A percentile compares a stretch with the other conserved stretches of the same genome.
phyloP scores from a whole-genome alignment of 2,113 vertebrate species.

The Varanus komodoensis region DNA sequence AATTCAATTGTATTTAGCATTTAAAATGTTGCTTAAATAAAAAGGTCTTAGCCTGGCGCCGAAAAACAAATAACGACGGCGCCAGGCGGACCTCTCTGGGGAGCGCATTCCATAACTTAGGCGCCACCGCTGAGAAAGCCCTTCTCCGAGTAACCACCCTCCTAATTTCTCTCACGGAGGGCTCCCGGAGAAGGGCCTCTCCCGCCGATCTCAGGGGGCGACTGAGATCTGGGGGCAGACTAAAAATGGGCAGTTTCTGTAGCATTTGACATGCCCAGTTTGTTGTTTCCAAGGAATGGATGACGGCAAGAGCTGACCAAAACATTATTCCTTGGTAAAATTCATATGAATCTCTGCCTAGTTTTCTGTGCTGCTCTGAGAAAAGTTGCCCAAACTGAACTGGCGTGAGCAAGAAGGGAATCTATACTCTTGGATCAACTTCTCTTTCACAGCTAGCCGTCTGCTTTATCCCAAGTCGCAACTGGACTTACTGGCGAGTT shows the following conservation, averaged over 20 bases:
- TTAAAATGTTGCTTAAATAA: too few species aligned
- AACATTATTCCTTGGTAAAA: conserved; percentile 39
- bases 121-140: too few species aligned
- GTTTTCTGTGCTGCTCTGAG: conserved; percentile 25
- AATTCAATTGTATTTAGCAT: too few species aligned
- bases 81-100: too few species aligned
- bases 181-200: too few species aligned
- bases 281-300: background rate
- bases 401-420: conserved; percentile 7
- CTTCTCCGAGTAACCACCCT: too few species aligned
- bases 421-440: background rate
- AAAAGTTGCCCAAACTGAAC: conserved; percentile 39
- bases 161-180: too few species aligned
- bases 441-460: background rate
- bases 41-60: too few species aligned
- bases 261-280: background rate
- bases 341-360: conserved; percentile 11
- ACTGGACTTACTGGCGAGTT: conserved; percentile 29
- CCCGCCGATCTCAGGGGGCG: too few species aligned
- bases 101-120: too few species aligned
- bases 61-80: too few species aligned
- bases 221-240: too few species aligned
- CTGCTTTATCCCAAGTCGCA: conserved; percentile 28
- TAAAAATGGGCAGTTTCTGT: background rate
- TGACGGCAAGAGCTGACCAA: background rate